Percentiles rank a stretch among this genome's conserved stretches.
Evolutionary conservation across 2,888 invertebrate genomes (phyloP).

Genomic region (Drosophila mimetica): DNA sequence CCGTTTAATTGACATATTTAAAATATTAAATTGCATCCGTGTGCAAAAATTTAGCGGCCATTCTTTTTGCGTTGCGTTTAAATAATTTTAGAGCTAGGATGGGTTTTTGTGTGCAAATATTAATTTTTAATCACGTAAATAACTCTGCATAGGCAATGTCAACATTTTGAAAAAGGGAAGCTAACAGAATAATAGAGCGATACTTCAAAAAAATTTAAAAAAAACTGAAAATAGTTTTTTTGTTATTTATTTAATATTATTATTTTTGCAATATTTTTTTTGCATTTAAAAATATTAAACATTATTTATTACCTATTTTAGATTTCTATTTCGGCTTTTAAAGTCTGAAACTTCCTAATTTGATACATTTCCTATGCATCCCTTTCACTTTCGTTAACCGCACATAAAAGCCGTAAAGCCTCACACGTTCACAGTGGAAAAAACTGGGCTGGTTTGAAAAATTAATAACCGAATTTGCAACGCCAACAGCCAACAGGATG

Average conservation of each 20-base stretch:
- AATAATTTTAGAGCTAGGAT: slow-evolving; percentile 13
- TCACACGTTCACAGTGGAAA: background rate
- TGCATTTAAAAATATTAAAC: no score
- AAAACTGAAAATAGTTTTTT: no score
- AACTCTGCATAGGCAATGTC: slow-evolving; percentile 50
- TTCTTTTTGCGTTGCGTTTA: slow-evolving; percentile 12
- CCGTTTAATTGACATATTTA: slow-evolving; percentile 78
- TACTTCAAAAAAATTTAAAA: background rate
- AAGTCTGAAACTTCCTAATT: background rate
- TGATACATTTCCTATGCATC: background rate
- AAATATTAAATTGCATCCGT: slow-evolving; percentile 79
- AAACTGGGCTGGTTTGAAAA: slow-evolving; percentile 10
- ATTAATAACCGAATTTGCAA: slow-evolving; percentile 37
- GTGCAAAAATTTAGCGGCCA: slow-evolving; percentile 47
- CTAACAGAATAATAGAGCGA: background rate
- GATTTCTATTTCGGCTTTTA: background rate
- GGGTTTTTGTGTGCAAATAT: slow-evolving; percentile 63
- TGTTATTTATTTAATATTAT: no score
- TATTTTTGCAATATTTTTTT: background rate
- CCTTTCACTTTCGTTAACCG: background rate
- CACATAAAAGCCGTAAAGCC: slow-evolving; percentile 12
- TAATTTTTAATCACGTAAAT: slow-evolving; percentile 77
- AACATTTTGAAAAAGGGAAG: slow-evolving; percentile 6
- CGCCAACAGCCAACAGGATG: slow-evolving; percentile 9
- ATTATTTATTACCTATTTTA: no score